Conservation (phyloP, 2,888 invertebrate species). For the Chloroclysta siterata region DNA sequence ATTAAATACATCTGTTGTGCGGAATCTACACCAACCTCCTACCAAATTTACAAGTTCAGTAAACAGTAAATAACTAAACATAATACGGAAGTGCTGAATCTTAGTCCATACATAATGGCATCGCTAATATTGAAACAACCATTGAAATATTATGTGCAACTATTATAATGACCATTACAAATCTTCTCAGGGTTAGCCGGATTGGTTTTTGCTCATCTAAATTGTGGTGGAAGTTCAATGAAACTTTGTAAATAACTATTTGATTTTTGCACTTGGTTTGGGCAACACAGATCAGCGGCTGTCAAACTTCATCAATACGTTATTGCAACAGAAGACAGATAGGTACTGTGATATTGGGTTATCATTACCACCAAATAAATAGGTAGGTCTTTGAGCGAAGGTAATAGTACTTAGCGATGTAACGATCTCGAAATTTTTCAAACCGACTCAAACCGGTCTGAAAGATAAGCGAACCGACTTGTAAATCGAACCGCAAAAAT, state of each 20-base stretch:
- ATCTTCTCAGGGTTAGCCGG: conserved; percentile 19
- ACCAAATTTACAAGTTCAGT: neutral
- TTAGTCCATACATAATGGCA: conserved; percentile 46
- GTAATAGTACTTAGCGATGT: too few species aligned
- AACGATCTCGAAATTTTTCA: too few species aligned
- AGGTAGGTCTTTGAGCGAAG: too few species aligned
- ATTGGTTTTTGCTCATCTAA: conserved; percentile 8
- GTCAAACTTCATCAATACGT: too few species aligned
- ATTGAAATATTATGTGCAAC: conserved; percentile 22
- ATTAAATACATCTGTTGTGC: too few species aligned
- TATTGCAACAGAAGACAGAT: too few species aligned
- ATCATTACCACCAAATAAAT: too few species aligned
- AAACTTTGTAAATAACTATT: neutral
- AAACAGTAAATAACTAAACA: too few species aligned
- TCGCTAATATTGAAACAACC: conserved; percentile 45
- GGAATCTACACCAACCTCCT: neutral
- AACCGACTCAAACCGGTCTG: too few species aligned
- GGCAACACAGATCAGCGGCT: neutral
- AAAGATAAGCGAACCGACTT: too few species aligned
- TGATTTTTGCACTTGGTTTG: neutral
- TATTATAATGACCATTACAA: neutral
- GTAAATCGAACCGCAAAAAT: too few species aligned
- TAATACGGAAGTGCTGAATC: neutral
- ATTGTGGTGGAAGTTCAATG: neutral
- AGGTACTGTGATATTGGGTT: too few species aligned